Base-by-base conservation (phyloP, 2,888 invertebrate genomes). In the Meliscaeva auricollis region DNA sequence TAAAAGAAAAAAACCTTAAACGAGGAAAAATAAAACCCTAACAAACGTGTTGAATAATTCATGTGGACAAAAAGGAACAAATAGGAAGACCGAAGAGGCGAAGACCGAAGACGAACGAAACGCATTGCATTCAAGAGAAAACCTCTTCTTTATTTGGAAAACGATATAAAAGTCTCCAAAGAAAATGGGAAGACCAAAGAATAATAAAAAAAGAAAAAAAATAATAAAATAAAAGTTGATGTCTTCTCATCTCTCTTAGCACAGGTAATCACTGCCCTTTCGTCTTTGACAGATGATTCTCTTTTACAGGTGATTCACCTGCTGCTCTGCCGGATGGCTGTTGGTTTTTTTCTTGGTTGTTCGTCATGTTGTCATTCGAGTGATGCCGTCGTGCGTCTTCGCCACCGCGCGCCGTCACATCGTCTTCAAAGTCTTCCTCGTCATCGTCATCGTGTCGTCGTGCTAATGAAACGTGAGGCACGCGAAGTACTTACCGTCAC, bases 261-360 rank as follows among this genome's bases (percentile, higher is more conserved):
- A 41, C 9, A 22, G 41, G 9, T 32, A 77, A 60, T 77, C 73
- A 78, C 44, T 30, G 52, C 62, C 60, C 60, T 64, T 48, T 75
- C 41, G 13, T 48, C 68, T 80, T 75, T 80, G 50, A 48, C 56
- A 44, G 50, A 46, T 32, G 41, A 46, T 48, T 72, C 44, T 56
- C 56, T 26, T 56, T 44, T 56, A 32, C 66, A 78, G 82, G 74
- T 84, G 83, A 79, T 58, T 84, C 83, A 84, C 83, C 83, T 84
- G 79, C 48, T 56, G n/a, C 26, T 26, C 4, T 46, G 15, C 54
- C 58, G 4, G 58, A 56, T 38, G 48, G 11, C 7, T 58, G 13
- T 13, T 58, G 11, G 58, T 69, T 72, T 58, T 41, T 9, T 26
- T 15, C 26, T 22, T 60, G 9, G 15, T 54, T 32, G 32, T 56